Evolutionary conservation across 2,113 vertebrate genomes (phyloP), one percentile per base, ranked within the genome.

Genomic region (Bettongia penicillata): DNA sequence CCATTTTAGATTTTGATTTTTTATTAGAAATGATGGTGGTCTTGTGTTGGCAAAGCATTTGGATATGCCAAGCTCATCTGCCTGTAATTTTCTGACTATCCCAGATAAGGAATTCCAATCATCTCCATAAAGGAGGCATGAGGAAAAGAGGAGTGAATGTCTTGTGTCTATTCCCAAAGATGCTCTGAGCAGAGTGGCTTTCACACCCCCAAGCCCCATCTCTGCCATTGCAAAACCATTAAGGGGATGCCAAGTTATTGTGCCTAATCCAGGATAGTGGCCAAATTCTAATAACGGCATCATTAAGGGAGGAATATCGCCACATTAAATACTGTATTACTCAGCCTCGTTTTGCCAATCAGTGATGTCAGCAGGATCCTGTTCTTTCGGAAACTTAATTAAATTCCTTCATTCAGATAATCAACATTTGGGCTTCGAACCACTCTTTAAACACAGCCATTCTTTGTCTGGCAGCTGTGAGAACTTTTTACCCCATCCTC

Each of bases 391-490:
- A 98, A 98, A 97, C 94, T 98, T 98, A 98, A 98, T 98, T 98
- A 98, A 98, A 99, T 98, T 98, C 98, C 98, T 98, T 98, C 98
- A 98, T 98, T 98, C 97, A 98, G 97, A 98, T 98, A 98, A 98
- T 98, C 98, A 98, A 98, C 98, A 98, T 98, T 98, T 98, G 97
- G 98, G 97, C 97, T 98, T 97, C 94, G 94, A 98, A 97, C 95
- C 97, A 97, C 97, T 98, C 98, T 97, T 94, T 97, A 98, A 97
- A 98, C 98, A 98, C 97, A 98, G 98, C 96, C 98, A 97, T 98
- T 98, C 98, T 99, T 99, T 99, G 98, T 98, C 94, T 97, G 92
- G 97, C 98, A 99, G 98, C 98, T 99, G 98, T 98, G 98, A 98
- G 98, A 98, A 98, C 98, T 98, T 98, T 98, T 96, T 98, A 98